These are phyloP conservation scores for Brachionus sp. DNA, from an alignment of 1,140 invertebrate species.

Conservation along the genomic window DNA sequence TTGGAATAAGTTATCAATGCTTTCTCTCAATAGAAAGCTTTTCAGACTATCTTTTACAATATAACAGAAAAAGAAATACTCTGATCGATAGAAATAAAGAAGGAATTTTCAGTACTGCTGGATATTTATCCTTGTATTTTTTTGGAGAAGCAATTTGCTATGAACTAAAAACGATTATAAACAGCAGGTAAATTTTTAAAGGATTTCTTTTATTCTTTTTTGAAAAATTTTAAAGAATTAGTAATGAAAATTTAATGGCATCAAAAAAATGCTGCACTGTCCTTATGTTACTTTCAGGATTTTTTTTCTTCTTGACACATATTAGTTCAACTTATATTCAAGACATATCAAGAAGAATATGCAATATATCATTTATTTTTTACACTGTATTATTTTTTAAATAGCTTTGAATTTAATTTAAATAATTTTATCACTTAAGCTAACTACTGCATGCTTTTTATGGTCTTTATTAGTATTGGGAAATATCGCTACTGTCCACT, in stretches of 20 bases:
- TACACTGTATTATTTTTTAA: not conserved
- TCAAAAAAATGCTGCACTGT: not conserved
- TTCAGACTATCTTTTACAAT: not conserved
- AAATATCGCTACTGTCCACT: not conserved
- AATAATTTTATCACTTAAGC: not conserved
- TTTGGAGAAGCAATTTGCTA: constrained; percentile 51
- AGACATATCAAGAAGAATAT: constrained; percentile 18
- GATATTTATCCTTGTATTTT: constrained; percentile 78
- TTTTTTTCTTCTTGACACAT: not conserved
- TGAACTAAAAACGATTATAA: not conserved
- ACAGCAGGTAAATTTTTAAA: constrained; percentile 7
- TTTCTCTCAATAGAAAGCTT: constrained; percentile 25
- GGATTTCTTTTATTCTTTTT: not conserved
- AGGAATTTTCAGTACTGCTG: constrained; percentile 76
- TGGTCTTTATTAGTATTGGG: constrained; percentile 51
- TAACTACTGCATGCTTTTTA: not conserved
- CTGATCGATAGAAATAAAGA: constrained; percentile 76
- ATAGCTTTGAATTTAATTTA: not conserved
- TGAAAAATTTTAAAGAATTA: not conserved
- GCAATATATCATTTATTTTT: constrained; percentile 39
- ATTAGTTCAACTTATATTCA: not conserved
- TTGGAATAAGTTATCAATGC: not conserved
- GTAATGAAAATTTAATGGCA: not conserved
- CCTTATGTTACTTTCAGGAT: not conserved
- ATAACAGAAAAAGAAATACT: not conserved